phyloP scores from a whole-genome alignment of 2,888 invertebrate genomes.

The Hydraecia micacea region DNA sequence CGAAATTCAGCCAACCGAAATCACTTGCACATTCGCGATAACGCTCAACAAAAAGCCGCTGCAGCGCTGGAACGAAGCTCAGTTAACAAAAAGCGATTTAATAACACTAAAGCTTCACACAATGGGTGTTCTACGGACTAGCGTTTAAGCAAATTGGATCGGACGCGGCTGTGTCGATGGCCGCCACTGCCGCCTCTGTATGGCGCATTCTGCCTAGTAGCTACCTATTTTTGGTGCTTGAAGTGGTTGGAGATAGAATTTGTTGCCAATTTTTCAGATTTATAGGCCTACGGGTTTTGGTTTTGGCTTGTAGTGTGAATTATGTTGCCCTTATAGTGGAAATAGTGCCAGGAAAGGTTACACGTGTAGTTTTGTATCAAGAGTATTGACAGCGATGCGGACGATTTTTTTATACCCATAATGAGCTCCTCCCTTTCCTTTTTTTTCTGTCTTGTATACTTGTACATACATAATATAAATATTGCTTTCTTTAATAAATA shows the following conservation, averaged over 20 bases:
- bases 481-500: not conserved
- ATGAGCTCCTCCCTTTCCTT: not conserved
- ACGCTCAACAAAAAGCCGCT: slow-evolving; percentile 40
- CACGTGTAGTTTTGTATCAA: slow-evolving; percentile 22
- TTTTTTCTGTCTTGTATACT: too few relatives aligned
- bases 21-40: slow-evolving; percentile 53
- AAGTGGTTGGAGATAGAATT: slow-evolving; percentile 13
- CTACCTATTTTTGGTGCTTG: slow-evolving; percentile 41
- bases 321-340: not conserved
- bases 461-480: too few relatives aligned
- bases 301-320: slow-evolving; percentile 23
- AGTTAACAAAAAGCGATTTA: slow-evolving; percentile 58
- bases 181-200: slow-evolving; percentile 15
- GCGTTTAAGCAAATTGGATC: slow-evolving; percentile 41
- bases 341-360: not conserved
- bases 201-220: slow-evolving; percentile 40
- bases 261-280: slow-evolving; percentile 57
- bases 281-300: slow-evolving; percentile 14
- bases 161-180: slow-evolving; percentile 41
- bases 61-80: slow-evolving; percentile 38
- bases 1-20: slow-evolving; percentile 32
- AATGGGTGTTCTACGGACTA: slow-evolving; percentile 36
- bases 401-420: not conserved
- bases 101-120: slow-evolving; percentile 52
- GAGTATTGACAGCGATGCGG: not conserved